phyloP scores from a whole-genome alignment of 2,888 invertebrate species.

The Chymomyza procnemis region DNA sequence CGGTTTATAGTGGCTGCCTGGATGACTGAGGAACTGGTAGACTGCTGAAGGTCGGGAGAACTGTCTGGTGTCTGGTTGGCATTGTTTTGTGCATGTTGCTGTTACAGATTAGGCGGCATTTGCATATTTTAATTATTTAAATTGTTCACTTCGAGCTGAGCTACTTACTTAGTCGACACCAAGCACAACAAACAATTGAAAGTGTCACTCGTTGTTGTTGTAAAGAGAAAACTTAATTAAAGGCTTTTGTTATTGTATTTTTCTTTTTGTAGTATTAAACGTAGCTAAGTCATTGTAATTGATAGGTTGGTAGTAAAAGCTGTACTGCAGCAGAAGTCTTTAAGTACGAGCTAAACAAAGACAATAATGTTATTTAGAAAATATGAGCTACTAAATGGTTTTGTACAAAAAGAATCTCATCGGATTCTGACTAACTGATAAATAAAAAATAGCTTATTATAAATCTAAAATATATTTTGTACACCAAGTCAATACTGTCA shows the following conservation, averaged over 20 bases:
- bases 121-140: constrained; percentile 78
- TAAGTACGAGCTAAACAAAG: not conserved
- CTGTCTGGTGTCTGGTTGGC: constrained; percentile 33
- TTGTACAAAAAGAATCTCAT: too few species aligned
- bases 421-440: too few species aligned
- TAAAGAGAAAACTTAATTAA: constrained; percentile 65
- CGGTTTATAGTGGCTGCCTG: constrained; percentile 39
- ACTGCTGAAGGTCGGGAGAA: too few species aligned
- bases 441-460: too few species aligned
- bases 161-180: constrained; percentile 48
- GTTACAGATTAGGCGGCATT: constrained; percentile 73
- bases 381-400: too few species aligned
- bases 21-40: not conserved
- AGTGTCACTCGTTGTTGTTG: constrained; percentile 9
- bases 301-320: constrained; percentile 4
- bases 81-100: constrained; percentile 62
- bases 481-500: too few species aligned
- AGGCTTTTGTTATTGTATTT: constrained; percentile 43
- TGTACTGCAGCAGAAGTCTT: not conserved
- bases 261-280: constrained; percentile 11
- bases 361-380: too few species aligned
- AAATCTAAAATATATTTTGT: too few species aligned
- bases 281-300: constrained; percentile 7
- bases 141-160: constrained; percentile 49
- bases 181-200: not conserved